Evolutionary conservation across 2,888 invertebrate species (phyloP).

Genomic region (Leptogaster cylindrica): DNA sequence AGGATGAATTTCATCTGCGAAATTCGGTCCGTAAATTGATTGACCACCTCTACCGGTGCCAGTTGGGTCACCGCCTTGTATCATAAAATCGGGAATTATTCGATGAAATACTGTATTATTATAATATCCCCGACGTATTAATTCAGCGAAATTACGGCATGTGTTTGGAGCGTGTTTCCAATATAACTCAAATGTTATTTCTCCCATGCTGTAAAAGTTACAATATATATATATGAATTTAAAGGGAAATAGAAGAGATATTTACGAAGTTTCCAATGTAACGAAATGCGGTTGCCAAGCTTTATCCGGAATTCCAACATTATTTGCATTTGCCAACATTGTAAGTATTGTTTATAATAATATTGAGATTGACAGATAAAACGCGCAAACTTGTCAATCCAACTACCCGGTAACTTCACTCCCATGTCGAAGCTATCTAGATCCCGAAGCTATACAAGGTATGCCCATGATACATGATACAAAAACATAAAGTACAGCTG

Average conservation of each 20-base stretch:
- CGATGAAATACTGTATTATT: conserved; percentile 96
- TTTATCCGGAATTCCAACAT: conserved; percentile 80
- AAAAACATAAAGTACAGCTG: too few species aligned
- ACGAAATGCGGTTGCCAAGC: conserved; percentile 89
- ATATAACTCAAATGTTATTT: conserved; percentile 89
- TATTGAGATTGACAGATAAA: too few species aligned
- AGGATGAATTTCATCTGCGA: conserved; percentile 93
- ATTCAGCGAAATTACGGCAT: conserved; percentile 96
- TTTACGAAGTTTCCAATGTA: conserved; percentile 83
- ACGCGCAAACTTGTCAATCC: too few species aligned
- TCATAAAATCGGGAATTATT: conserved; percentile 92
- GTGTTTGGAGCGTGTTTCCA: conserved; percentile 99
- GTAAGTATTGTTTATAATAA: neutral
- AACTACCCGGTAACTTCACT: too few species aligned
- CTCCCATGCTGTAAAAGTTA: conserved; percentile 79
- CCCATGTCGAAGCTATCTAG: too few species aligned
- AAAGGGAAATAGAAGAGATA: conserved; percentile 44
- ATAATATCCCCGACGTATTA: conserved; percentile 91
- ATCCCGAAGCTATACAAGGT: too few species aligned
- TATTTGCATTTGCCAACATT: conserved; percentile 22
- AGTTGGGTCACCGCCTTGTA: conserved; percentile 96
- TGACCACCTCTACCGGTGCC: conserved; percentile 95
- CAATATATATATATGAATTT: conserved; percentile 4
- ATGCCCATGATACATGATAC: too few species aligned
- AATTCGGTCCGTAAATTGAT: conserved; percentile 94